phyloP scores from a whole-genome alignment of 2,888 invertebrate species.

The Thelaira solivaga region DNA sequence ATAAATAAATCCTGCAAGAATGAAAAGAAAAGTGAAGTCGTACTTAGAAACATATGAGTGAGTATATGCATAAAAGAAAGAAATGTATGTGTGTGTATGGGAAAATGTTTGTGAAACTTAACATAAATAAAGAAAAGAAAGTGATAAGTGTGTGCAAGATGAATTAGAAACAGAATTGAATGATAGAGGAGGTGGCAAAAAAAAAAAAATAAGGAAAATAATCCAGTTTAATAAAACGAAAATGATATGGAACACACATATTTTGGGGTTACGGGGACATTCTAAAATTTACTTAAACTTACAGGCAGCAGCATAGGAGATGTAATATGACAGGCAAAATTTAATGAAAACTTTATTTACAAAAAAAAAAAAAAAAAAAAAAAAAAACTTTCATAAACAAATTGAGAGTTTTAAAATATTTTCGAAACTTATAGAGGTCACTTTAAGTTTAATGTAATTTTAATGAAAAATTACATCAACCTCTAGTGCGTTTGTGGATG shows the following conservation, averaged over 20 bases:
- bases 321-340: too few relatives aligned
- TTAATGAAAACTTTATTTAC: too few relatives aligned
- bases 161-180: constrained; percentile 23
- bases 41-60: constrained; percentile 9
- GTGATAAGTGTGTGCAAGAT: not conserved
- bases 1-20: not conserved
- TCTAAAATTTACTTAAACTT: not conserved
- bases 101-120: not conserved
- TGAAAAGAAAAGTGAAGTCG: constrained; percentile 19
- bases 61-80: not conserved
- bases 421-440: too few relatives aligned
- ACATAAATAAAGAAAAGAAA: not conserved
- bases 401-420: too few relatives aligned
- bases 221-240: constrained; percentile 40
- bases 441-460: too few relatives aligned
- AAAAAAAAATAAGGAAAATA: constrained; percentile 5
- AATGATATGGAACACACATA: constrained; percentile 29
- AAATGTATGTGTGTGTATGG: not conserved
- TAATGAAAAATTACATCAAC: too few relatives aligned
- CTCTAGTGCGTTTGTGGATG: too few relatives aligned
- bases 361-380: too few relatives aligned
- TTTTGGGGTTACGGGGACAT: not conserved
- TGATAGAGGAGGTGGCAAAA: not conserved
- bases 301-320: too few relatives aligned
- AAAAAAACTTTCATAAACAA: too few relatives aligned